A percentile compares a stretch with the other conserved stretches of the same genome.
Evolutionary conservation across 2,888 invertebrate genomes (phyloP).

Genomic region (Polymixis lichenea): DNA sequence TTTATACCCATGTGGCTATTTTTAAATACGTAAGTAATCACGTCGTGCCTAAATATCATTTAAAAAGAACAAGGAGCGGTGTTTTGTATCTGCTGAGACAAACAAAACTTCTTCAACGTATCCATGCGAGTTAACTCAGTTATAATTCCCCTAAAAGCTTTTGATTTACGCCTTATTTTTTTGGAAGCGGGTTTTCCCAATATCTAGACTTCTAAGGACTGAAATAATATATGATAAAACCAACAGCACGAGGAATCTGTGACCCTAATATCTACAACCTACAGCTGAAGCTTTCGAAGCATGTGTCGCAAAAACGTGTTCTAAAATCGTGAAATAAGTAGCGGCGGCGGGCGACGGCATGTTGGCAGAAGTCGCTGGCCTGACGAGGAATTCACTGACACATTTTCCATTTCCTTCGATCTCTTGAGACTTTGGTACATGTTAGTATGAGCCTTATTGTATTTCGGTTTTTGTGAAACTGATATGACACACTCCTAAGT

Average conservation of each 20-base stretch:
- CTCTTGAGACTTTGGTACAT: constrained; percentile 27
- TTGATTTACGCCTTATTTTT: neutral
- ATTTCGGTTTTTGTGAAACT: constrained; percentile 4
- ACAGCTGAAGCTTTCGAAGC: constrained; percentile 28
- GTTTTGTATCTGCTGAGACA: neutral
- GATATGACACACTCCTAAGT: neutral
- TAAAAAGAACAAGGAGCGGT: neutral
- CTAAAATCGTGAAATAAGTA: constrained; percentile 57
- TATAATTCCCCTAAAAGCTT: constrained; percentile 6
- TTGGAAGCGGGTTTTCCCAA: neutral
- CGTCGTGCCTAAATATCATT: neutral
- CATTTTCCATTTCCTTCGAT: constrained; percentile 55
- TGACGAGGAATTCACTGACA: constrained; percentile 61
- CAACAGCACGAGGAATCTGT: constrained; percentile 29
- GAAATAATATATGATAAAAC: constrained; percentile 10
- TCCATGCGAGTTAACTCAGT: neutral
- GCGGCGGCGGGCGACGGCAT: constrained; percentile 33
- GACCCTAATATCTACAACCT: constrained; percentile 43
- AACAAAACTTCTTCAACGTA: neutral
- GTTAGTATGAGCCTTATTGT: constrained; percentile 1
- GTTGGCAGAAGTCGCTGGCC: constrained; percentile 31
- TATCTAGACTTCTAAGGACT: neutral
- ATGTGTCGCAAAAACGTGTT: constrained; percentile 52
- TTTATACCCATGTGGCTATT: neutral
- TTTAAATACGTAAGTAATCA: neutral